Evolutionary conservation across 92 coral and sea anemone genomes (phyloP), one percentile per base, ranked within the genome.

Genomic region (Porites lobata): DNA sequence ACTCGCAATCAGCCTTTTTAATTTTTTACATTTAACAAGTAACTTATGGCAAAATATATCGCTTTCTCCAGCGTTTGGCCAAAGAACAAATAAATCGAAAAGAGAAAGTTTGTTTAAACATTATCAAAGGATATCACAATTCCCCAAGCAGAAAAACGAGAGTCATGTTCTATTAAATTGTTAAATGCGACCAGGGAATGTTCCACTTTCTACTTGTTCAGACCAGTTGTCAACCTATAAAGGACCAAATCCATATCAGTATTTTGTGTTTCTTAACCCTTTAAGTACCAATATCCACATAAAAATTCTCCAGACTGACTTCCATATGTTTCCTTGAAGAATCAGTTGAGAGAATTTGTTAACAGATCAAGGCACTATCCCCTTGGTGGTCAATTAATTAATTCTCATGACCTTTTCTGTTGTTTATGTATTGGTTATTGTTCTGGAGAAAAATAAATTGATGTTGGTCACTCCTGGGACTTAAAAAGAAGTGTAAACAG

Each of bases 201-300:
- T 79, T 4, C 99, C 99, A 79, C 29, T 90, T 76, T 96, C 99
- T 72, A 96, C 83, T 71, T 95, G 96, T 1, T 92, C 94, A 93
- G 88, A 85, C 99, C 99, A 96, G 52, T 80, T 93, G 15, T 96
- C 98, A 67, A 93, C 96, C 99, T 96, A 72, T 56, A 81, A 76
- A 80, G 7, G 57, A 72, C 14, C 53, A 50, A 57, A 69, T 9
- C 24, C 29, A 2, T 10, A 56, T 56, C 61, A 56, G 1, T 2
- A 56, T 56, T 56, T 14, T 10, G 13, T 11, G 2, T 14, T 9
- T 9, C 0, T 0, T 10, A 56, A 56, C 32, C 32, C 32, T 29
- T 10, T 56, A 56, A 56, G 8, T 0, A 14, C 61, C 15, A 56
- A 10, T 14, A 56, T 56, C 17, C 47, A 38, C 47, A 38, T 38